A percentile compares a stretch with the other conserved stretches of the same genome.
These are phyloP conservation scores for Omphaloscelis lunosa DNA, from an alignment of 2,888 invertebrate species.

Conservation along the genomic window DNA sequence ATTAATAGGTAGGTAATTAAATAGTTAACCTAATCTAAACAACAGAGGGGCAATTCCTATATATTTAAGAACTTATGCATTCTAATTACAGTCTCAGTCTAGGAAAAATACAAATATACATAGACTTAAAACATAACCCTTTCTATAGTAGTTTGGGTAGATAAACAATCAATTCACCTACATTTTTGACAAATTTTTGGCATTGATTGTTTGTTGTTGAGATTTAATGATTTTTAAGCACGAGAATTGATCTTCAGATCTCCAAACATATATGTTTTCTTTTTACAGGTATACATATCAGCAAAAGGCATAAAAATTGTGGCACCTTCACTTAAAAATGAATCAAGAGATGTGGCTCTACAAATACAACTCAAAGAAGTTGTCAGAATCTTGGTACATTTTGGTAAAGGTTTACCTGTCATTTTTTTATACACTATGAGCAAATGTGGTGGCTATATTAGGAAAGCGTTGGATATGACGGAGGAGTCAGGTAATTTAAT, in stretches of 20 bases:
- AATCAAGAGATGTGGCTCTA: conserved; percentile 90
- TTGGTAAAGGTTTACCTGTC: conserved; percentile 94
- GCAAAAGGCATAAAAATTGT: conserved; percentile 91
- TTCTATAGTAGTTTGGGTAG: neutral
- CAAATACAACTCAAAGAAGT: conserved; percentile 93
- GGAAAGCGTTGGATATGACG: conserved; percentile 93
- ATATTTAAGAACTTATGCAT: neutral
- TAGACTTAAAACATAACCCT: neutral
- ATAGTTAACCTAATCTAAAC: neutral
- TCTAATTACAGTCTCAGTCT: neutral
- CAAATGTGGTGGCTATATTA: conserved; percentile 92
- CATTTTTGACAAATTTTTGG: neutral
- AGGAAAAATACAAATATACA: neutral
- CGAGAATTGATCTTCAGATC: neutral
- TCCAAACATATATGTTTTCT: neutral
- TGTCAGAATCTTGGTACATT: conserved; percentile 94
- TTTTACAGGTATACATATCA: conserved; percentile 90
- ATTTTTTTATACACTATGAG: conserved; percentile 95
- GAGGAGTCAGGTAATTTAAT: conserved; percentile 83
- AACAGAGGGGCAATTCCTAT: neutral
- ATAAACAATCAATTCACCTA: neutral
- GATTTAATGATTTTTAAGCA: neutral
- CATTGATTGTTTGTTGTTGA: neutral
- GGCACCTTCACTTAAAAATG: conserved; percentile 91
- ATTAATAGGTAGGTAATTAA: neutral